Evolutionary conservation across 2,888 invertebrate genomes (phyloP), one percentile per base, ranked within the genome.

Genomic region (Phlogophora meticulosa): DNA sequence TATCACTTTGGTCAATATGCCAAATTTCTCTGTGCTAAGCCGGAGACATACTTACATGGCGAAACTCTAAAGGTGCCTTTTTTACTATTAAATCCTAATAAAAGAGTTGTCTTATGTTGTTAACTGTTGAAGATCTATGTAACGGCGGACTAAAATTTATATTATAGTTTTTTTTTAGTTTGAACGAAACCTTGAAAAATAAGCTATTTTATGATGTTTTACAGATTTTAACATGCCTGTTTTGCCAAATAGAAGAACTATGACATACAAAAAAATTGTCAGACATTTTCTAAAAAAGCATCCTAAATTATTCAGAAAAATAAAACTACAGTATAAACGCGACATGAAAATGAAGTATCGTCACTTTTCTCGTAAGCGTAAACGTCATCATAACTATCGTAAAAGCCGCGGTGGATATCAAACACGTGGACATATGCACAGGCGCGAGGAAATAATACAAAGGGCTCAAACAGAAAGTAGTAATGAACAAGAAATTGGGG

Each of bases 241-340:
- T 5, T 7, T 24, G 0, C 28, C 69, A 11, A 15, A n/a, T 4
- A 74, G 75, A 42, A 48, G 58, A 51, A 58, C 32, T 20, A 49
- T 74, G 49, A 59, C 51, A 24, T 60, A 53, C 49, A 70, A 70
- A 53, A 73, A 66, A 63, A 42, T 58, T 22, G 36, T 63, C 11
- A 64, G 43, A 9, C 70, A 65, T 43, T 55, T 66, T 17, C 24
- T 58, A 13, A 1, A 7, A 11, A 66, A 66, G 11, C 77, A 78
- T 63, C 79, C 62, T 15, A 45, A 38, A 32, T 40, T 78, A 60
- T 65, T 74, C 24, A 78, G 40, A 53, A 53, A 52, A 34, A 49
- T 55, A 34, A 65, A 69, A 20, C 28, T 24, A 20, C 53, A 69
- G 0, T 53, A 74, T 45, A 66, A 61, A 51, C 43, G 45, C 15